These are phyloP conservation scores for Ormyrus labotus DNA, from an alignment of 2,888 invertebrate species.

Conservation along the genomic window DNA sequence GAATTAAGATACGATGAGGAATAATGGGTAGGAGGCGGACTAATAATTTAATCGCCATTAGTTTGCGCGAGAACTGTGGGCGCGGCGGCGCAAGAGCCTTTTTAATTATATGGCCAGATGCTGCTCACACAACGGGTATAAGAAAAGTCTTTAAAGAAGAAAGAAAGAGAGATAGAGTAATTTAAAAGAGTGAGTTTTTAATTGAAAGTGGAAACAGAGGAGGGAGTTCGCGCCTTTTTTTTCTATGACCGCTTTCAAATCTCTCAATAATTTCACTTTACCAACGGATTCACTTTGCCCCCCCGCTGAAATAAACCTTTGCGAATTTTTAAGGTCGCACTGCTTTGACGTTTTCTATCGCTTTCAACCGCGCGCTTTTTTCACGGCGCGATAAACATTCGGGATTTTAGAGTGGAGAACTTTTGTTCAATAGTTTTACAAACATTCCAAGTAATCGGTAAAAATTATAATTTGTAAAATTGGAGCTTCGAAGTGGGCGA, in stretches of 20 bases:
- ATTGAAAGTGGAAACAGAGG: constrained; percentile 59
- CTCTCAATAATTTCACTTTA: constrained; percentile 27
- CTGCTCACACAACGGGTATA: constrained; percentile 49
- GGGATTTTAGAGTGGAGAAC: too few species aligned
- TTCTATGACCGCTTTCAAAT: constrained; percentile 11
- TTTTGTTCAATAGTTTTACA: too few species aligned
- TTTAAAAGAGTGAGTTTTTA: constrained; percentile 58
- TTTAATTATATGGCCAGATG: constrained; percentile 64
- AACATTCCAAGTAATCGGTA: too few species aligned
- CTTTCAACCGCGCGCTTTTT: too few species aligned
- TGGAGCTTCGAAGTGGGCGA: too few species aligned
- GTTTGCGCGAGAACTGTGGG: constrained; percentile 22
- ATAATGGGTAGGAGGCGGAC: not conserved
- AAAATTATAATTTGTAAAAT: too few species aligned
- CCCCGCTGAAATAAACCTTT: not conserved
- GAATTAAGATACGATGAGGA: not conserved
- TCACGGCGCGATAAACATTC: too few species aligned
- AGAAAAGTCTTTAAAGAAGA: constrained; percentile 59
- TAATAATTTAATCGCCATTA: constrained; percentile 50
- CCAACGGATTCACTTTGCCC: too few species aligned
- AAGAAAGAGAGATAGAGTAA: constrained; percentile 21
- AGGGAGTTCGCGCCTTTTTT: not conserved
- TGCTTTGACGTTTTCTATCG: too few species aligned
- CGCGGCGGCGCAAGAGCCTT: constrained; percentile 38
- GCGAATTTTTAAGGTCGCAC: not conserved